Conservation (phyloP, 2,888 invertebrate genomes). For the Conops quadrifasciatus region DNA sequence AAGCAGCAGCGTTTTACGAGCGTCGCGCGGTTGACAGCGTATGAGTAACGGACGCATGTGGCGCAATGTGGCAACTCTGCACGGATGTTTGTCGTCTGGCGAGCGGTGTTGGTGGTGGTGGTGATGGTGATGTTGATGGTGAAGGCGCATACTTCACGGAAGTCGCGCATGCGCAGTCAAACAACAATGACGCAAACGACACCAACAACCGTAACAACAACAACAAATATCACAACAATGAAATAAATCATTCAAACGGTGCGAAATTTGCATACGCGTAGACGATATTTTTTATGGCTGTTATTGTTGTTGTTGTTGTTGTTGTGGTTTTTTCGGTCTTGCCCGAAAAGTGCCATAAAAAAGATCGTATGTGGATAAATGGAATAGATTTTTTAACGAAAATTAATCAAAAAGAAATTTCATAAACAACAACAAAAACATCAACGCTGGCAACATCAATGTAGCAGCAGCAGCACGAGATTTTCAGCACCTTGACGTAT, state of each 20-base stretch:
- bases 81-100: too few species aligned
- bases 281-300: too few species aligned
- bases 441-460: too few species aligned
- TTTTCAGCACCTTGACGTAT: background rate
- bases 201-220: background rate
- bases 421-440: conserved; percentile 11
- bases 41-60: background rate
- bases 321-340: background rate
- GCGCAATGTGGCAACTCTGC: background rate
- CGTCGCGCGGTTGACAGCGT: background rate
- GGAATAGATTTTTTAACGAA: too few species aligned
- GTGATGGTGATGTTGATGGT: too few species aligned
- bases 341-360: too few species aligned
- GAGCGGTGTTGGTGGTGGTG: background rate
- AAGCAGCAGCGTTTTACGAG: background rate
- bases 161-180: conserved; percentile 7
- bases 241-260: background rate
- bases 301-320: background rate
- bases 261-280: conserved; percentile 8
- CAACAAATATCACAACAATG: background rate
- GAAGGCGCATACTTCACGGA: background rate
- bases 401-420: too few species aligned
- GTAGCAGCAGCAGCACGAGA: too few species aligned
- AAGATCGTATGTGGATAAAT: too few species aligned
- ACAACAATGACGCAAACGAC: background rate